Conservation (phyloP, 2,888 invertebrate genomes). For the Chrysomela aeneicollis region DNA sequence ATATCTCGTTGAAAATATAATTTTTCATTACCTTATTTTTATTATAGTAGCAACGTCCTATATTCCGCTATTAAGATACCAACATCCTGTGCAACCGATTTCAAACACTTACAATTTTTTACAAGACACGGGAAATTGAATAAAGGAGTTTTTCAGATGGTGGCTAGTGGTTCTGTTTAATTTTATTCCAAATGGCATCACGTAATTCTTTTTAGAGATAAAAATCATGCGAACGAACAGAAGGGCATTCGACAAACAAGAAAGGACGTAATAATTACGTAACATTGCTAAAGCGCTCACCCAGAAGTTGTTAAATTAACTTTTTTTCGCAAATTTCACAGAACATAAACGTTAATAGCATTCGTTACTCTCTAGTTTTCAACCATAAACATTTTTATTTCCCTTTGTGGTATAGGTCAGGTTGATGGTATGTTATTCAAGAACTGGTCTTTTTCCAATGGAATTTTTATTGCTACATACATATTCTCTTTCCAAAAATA, state of each 20-base stretch:
- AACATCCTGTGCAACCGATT: too few species aligned
- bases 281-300: background rate
- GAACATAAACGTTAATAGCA: conserved; percentile 4
- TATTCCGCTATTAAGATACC: too few species aligned
- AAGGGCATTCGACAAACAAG: conserved; percentile 1
- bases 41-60: too few species aligned
- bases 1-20: too few species aligned
- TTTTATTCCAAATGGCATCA: background rate
- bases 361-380: background rate
- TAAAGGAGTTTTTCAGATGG: too few species aligned
- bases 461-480: too few species aligned
- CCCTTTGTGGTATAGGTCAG: background rate
- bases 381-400: background rate
- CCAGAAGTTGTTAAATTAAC: conserved; percentile 3
- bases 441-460: background rate
- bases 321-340: background rate
- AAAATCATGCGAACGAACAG: background rate
- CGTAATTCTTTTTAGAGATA: background rate
- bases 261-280: background rate
- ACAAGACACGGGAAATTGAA: too few species aligned
- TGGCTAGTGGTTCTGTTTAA: background rate
- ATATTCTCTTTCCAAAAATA: too few species aligned
- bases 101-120: too few species aligned
- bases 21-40: too few species aligned
- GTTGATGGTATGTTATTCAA: background rate